Evolutionary conservation across 2,888 invertebrate species (phyloP), one percentile per base, ranked within the genome.

Genomic region (Fissipunctia ypsillon): DNA sequence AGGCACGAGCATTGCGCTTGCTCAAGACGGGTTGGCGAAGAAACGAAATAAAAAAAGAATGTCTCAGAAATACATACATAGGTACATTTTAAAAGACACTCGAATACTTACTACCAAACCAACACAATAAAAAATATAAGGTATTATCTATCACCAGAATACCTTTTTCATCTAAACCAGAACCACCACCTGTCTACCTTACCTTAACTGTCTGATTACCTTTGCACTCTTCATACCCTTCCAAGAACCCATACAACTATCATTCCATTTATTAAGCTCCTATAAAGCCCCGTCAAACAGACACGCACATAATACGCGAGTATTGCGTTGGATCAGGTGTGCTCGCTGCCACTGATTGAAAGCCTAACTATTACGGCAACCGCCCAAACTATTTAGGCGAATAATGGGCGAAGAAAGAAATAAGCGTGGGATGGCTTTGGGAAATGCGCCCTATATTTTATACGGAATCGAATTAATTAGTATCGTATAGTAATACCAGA

Each of bases 221-320:
- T 66, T 31, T 25, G 31, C 41, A 45, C 14, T 35, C 12, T 35
- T 35, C 22, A 14, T n/a, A 25, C 45, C 41, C 12, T 59, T 14
- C 25, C 4, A 45, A 41, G 84, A 80, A 69, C 25, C 80, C 84
- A 60, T 70, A 84, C 80, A 84, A 80, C 69, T 48, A 65, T 67
- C 45, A 69, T 67, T 56, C 64, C 41, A 48, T 70, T 64, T 43
- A 84, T 84, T 80, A 84, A 80, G 63, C 84, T 69, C n/a, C 31
- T 59, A 69, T 67, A 80, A 57, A 84, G 45, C 65, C 65, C 12
- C 41, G 19, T 31, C 59, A 69, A 63, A 41, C 56, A 52, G 63
- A 52, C 69, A 81, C 74, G 84, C 80, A 74, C 81, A 61, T 48
- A 57, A 63, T 48, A 66, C 64, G 25, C 60, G 48, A 50, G 22